Evolutionary conservation across 2,113 vertebrate genomes (phyloP).

Genomic region (Plectropomus leopardus): DNA sequence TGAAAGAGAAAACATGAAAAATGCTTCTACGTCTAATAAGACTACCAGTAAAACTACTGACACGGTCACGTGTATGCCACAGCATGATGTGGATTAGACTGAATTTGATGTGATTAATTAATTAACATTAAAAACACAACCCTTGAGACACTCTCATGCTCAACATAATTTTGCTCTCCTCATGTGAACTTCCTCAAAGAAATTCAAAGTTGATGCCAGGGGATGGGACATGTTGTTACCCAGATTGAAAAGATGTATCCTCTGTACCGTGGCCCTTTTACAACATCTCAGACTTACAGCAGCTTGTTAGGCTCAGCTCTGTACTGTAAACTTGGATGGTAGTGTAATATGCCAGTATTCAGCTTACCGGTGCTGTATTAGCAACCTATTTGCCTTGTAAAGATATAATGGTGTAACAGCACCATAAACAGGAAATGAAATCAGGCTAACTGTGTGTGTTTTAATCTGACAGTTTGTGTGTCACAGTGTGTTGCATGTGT

Average conservation of each 20-base stretch:
- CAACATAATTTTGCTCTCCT: neutral
- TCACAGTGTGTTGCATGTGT: no score
- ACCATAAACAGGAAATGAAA: no score
- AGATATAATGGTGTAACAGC: no score
- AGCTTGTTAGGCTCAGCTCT: neutral
- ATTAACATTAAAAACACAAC: constrained; percentile 15
- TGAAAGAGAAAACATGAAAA: constrained; percentile 3
- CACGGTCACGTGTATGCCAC: neutral
- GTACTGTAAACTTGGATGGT: neutral
- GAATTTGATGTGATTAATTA: constrained; percentile 32
- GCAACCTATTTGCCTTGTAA: no score
- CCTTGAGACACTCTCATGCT: neutral
- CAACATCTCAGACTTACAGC: neutral
- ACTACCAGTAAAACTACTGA: neutral
- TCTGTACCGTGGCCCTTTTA: no score
- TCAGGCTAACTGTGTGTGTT: no score
- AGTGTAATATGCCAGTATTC: no score
- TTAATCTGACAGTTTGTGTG: no score
- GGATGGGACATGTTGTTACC: neutral
- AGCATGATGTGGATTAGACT: constrained; percentile 32
- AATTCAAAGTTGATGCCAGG: neutral
- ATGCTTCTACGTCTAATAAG: neutral
- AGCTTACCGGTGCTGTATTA: no score
- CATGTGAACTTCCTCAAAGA: neutral
- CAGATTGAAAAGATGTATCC: neutral